A percentile compares a stretch with the other conserved stretches of the same genome.
Evolutionary conservation across 1,140 invertebrate species (phyloP).

Genomic region (Drosophila leontia): DNA sequence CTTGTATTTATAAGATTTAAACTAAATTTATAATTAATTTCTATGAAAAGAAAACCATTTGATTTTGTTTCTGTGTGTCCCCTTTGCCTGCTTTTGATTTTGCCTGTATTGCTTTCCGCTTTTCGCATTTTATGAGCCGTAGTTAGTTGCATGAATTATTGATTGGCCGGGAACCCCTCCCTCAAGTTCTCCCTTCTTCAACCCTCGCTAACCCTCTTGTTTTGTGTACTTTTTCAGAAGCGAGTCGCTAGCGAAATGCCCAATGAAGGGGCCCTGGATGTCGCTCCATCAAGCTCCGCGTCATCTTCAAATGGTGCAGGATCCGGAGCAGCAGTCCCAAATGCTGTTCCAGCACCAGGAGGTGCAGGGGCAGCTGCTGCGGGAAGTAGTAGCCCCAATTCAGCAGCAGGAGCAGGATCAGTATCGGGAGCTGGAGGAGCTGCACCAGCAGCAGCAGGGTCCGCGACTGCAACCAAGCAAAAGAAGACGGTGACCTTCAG

Average conservation of each 20-base stretch:
- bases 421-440: slow-evolving; percentile 3
- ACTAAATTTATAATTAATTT: slow-evolving; percentile 8
- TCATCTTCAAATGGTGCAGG: slow-evolving; percentile 5
- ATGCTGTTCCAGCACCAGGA: not conserved
- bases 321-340: not conserved
- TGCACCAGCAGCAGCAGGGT: slow-evolving; percentile 1
- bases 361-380: slow-evolving; percentile 8
- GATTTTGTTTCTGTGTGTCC: slow-evolving; percentile 29
- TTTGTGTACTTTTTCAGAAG: slow-evolving; percentile 59
- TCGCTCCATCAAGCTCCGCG: slow-evolving; percentile 7
- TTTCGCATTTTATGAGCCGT: slow-evolving; percentile 62
- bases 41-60: not conserved
- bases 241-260: slow-evolving; percentile 64
- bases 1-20: not conserved
- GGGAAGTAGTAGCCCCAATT: slow-evolving; percentile 16
- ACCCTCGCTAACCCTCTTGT: slow-evolving; percentile 30
- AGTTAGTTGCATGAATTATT: slow-evolving; percentile 77
- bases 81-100: slow-evolving; percentile 24
- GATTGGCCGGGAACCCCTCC: slow-evolving; percentile 49
- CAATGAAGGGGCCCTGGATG: slow-evolving; percentile 49
- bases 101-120: slow-evolving; percentile 38
- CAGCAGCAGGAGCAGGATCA: slow-evolving; percentile 6
- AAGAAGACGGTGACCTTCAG: slow-evolving; percentile 85
- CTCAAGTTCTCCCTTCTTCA: not conserved
- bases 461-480: slow-evolving; percentile 50